Evolutionary conservation across 2,888 invertebrate genomes (phyloP).

Genomic region (Drosophila subsilvestris): DNA sequence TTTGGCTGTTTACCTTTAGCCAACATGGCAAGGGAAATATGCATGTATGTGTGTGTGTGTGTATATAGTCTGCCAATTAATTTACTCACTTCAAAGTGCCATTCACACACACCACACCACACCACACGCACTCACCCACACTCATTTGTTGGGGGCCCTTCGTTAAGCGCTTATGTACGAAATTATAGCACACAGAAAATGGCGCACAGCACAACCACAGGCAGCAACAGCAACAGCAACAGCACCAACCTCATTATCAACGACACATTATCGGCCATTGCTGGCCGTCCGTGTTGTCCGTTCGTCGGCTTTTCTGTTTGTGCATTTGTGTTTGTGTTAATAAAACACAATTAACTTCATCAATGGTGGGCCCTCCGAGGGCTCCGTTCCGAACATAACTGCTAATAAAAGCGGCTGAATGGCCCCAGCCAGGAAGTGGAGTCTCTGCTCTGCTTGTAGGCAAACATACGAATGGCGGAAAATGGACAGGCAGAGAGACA

Average conservation of each 20-base stretch:
- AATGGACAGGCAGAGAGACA: constrained; percentile 21
- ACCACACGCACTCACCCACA: constrained; percentile 14
- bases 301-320: constrained; percentile 63
- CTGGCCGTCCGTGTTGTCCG: constrained; percentile 40
- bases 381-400: constrained; percentile 72
- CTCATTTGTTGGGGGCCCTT: constrained; percentile 56
- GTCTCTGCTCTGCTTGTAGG: constrained; percentile 9
- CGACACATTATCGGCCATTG: constrained; percentile 71
- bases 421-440: constrained; percentile 31
- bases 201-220: constrained; percentile 43
- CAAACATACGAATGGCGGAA: constrained; percentile 30
- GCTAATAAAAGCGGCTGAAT: constrained; percentile 79
- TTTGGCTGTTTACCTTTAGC: constrained; percentile 1
- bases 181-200: constrained; percentile 71
- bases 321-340: constrained; percentile 82
- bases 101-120: not conserved
- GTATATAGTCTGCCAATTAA: constrained; percentile 8
- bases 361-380: constrained; percentile 69
- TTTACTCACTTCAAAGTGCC: constrained; percentile 10
- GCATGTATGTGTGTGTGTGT: not conserved
- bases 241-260: constrained; percentile 64
- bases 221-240: constrained; percentile 22
- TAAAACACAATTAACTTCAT: constrained; percentile 83
- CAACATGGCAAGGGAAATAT: constrained; percentile 1
- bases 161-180: constrained; percentile 63